These are phyloP conservation scores for Mesitornis unicolor DNA, from an alignment of 2,113 vertebrate species.

Conservation along the genomic window DNA sequence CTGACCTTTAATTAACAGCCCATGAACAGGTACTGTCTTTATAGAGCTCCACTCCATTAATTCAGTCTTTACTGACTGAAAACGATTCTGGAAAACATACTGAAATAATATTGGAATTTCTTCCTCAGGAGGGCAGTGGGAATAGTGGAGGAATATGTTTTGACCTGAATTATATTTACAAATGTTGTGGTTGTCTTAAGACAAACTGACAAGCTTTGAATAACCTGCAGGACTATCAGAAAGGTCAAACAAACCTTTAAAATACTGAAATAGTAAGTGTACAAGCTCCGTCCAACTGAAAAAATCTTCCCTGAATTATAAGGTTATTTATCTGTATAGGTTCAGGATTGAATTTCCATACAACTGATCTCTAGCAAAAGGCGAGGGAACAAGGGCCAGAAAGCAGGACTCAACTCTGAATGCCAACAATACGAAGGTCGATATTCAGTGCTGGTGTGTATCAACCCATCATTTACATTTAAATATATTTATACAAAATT, in stretches of 20 bases:
- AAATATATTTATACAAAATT: background rate
- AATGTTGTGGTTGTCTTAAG: background rate
- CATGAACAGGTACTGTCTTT: accelerated
- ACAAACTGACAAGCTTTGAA: background rate
- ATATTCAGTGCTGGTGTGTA: background rate
- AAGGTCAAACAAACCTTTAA: background rate
- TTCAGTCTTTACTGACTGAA: background rate
- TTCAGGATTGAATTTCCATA: background rate
- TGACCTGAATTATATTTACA: background rate
- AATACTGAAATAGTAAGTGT: background rate
- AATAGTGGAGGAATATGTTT: background rate
- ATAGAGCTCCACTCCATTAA: background rate
- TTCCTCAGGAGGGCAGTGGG: background rate
- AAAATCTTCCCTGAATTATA: background rate
- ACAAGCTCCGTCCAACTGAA: background rate
- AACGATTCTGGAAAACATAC: background rate
- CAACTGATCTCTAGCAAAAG: background rate
- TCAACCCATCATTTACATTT: background rate
- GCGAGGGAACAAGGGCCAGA: background rate
- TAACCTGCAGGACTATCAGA: background rate
- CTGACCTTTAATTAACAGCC: background rate
- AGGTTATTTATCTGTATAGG: background rate
- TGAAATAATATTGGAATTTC: background rate
- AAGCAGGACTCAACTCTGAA: background rate
- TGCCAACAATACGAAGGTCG: accelerated